phyloP scores from a whole-genome alignment of 2,797 vertebrate species.

The Helostoma temminkii region DNA sequence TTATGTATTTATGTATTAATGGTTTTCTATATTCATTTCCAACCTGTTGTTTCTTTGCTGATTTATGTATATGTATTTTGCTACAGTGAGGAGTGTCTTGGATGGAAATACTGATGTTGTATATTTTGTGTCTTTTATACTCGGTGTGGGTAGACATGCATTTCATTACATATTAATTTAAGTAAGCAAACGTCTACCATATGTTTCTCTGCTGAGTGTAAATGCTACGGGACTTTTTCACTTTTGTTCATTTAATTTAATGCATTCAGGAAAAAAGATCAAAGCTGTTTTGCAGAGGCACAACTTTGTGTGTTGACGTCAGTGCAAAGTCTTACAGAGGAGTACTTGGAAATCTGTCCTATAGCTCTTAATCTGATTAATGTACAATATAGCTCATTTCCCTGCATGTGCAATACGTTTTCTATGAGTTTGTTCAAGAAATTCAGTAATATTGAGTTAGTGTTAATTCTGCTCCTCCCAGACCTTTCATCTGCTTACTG shows the following conservation, averaged over 20 bases:
- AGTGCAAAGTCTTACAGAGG: not conserved
- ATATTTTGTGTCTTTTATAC: not conserved
- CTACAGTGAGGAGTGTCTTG: not conserved
- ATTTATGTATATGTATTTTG: slow-evolving; percentile 39
- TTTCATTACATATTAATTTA: slow-evolving; percentile 22
- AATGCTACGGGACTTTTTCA: slow-evolving; percentile 16
- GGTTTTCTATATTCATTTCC: slow-evolving; percentile 37
- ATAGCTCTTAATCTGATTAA: slow-evolving; percentile 8
- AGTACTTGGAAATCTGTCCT: not conserved
- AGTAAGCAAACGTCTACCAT: slow-evolving; percentile 14
- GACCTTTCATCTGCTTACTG: slow-evolving; percentile 60
- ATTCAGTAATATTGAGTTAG: slow-evolving; percentile 54
- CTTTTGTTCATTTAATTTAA: slow-evolving; percentile 20
- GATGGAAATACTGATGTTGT: slow-evolving; percentile 32
- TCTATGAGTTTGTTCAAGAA: slow-evolving; percentile 34
- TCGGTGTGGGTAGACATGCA: not conserved
- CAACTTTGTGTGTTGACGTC: not conserved
- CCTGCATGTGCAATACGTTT: slow-evolving; percentile 25
- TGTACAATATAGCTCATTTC: slow-evolving; percentile 3
- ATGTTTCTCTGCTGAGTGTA: slow-evolving; percentile 18
- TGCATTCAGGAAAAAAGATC: slow-evolving; percentile 27
- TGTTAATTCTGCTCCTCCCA: slow-evolving; percentile 60
- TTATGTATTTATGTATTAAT: slow-evolving; percentile 68
- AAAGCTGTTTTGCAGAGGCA: slow-evolving; percentile 29
- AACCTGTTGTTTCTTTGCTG: slow-evolving; percentile 37